phyloP scores from a whole-genome alignment of 2,888 invertebrate genomes.

The Nemoura dubitans region DNA sequence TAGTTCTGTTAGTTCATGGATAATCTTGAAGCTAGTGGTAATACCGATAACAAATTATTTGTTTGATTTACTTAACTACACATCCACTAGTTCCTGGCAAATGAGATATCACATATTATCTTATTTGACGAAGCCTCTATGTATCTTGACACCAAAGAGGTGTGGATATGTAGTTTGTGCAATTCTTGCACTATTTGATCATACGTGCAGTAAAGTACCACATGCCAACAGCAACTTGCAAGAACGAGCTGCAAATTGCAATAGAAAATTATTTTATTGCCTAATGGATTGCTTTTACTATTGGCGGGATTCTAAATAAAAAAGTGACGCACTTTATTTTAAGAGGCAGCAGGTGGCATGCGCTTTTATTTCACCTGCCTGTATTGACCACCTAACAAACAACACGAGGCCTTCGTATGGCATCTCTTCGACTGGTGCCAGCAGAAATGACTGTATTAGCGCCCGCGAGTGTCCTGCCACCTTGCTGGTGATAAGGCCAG shows the following conservation, averaged over 20 bases:
- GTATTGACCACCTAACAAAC: not conserved
- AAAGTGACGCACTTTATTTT: not conserved
- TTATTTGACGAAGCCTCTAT: not conserved
- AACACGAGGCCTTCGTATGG: not conserved
- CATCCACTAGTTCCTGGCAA: not conserved
- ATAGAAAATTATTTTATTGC: not conserved
- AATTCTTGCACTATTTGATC: too few species aligned
- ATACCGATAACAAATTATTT: not conserved
- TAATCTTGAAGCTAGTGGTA: too few species aligned
- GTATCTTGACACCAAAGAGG: not conserved
- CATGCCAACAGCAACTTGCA: too few species aligned
- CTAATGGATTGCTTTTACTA: not conserved
- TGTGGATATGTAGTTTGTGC: too few species aligned
- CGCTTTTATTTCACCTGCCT: not conserved
- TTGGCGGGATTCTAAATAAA: not conserved
- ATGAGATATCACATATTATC: not conserved
- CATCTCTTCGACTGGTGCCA: not conserved
- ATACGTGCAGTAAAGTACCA: too few species aligned
- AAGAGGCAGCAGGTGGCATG: not conserved
- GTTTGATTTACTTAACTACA: too few species aligned
- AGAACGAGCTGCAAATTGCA: too few species aligned
- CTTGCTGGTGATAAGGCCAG: too few species aligned
- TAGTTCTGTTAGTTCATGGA: too few species aligned
- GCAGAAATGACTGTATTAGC: not conserved
- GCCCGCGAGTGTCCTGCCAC: too few species aligned